phyloP scores from a whole-genome alignment of 2,888 invertebrate genomes.

The Trilocha varians region DNA sequence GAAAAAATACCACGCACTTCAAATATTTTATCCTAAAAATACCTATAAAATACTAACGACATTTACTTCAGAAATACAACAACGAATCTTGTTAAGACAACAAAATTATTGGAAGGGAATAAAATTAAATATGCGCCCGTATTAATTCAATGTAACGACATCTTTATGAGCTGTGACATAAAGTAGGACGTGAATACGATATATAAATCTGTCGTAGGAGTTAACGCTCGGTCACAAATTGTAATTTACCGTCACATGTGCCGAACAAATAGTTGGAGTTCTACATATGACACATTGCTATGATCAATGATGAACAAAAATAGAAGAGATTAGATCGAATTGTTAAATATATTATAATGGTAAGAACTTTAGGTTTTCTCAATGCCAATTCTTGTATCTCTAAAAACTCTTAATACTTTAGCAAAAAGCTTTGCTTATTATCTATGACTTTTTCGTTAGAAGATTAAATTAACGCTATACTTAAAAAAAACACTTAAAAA shows the following conservation, averaged over 20 bases:
- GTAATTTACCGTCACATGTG: slow-evolving; percentile 55
- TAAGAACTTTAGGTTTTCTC: no score
- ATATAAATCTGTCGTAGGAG: slow-evolving; percentile 61
- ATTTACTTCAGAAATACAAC: not conserved
- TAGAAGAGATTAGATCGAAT: not conserved
- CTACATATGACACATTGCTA: slow-evolving; percentile 7
- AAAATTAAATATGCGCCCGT: slow-evolving; percentile 46
- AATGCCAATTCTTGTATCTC: no score
- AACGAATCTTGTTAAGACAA: slow-evolving; percentile 12
- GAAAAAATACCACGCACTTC: no score
- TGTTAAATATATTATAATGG: no score
- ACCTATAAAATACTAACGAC: not conserved
- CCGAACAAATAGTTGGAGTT: slow-evolving; percentile 33
- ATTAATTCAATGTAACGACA: slow-evolving; percentile 60
- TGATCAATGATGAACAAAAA: not conserved
- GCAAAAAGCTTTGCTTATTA: no score
- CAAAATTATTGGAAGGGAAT: slow-evolving; percentile 38
- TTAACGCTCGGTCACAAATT: slow-evolving; percentile 61
- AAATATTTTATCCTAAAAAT: no score
- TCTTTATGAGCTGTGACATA: slow-evolving; percentile 65
- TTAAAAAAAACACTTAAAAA: no score
- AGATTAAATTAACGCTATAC: no score
- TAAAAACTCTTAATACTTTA: no score
- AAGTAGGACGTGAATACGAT: slow-evolving; percentile 56
- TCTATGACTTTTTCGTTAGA: no score